Base-by-base conservation (phyloP, 2,797 vertebrate genomes). In the Parauchenoglanis punctatus region DNA sequence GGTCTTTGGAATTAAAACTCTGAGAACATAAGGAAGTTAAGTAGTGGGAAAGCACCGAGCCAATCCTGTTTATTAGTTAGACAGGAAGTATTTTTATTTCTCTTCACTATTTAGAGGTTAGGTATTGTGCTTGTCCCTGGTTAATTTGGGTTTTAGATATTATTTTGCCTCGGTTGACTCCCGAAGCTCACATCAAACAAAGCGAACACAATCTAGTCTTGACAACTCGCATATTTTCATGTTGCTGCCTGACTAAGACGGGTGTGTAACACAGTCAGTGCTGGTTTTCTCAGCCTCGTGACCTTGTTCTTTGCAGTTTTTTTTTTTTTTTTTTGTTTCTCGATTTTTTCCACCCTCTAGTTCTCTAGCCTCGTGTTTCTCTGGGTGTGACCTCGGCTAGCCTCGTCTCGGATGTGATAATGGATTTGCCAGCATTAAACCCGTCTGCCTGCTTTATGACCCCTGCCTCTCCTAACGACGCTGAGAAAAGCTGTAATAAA, bases 401-500 rank as follows among this genome's bases (percentile, higher is more conserved):
- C 12, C 59, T 82, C 5, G 0, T 54, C 63, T 40, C 18, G 7
- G 65, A 40, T 56, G 20, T 72, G 82, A 44, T 72, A 72, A 84
- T 84, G 46, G 31, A 72, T 84, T 58, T n/a, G 49, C 44, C 67
- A 40, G 65, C 49, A 58, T 84, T 72, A 72, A 84, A 84, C 11
- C 20, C 28, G 28, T 72, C 83, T 40, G 31, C 67, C 67, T 72
- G 67, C 65, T 72, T 72, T 72, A 72, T 84, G 67, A 72, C 65
- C 83, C 83, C 52, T 72, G 83, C 10, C 83, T 40, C 56, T 58
- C 5, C 67, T 72, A 84, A 84, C 28, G 52, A 84, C 82, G 58
- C 65, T 56, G n/a, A 17, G 52, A 84, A 72, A 58, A 40, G 49
- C 28, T n/a, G n/a, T 70, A 83, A 70, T 70, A 83, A 83, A 70